Conservation (phyloP, 2,888 invertebrate species). For the Drosophila bunnanda region DNA sequence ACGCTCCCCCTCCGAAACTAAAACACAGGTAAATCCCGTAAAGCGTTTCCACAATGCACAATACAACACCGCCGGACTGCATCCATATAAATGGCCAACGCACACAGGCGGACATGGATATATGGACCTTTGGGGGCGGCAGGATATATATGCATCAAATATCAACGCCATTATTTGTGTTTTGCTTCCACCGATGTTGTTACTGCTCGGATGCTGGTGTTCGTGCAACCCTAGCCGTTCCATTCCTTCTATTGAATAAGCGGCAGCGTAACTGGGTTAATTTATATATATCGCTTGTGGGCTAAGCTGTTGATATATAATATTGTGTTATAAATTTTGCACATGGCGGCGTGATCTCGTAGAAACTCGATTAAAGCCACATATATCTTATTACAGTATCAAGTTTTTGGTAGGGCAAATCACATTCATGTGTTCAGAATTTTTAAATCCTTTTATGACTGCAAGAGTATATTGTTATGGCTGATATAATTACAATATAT, state of each 20-base stretch:
- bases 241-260: slow-evolving; percentile 56
- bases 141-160: slow-evolving; percentile 61
- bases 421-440: neutral
- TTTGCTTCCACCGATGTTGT: slow-evolving; percentile 51
- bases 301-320: slow-evolving; percentile 46
- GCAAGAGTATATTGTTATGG: neutral
- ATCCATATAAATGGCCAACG: slow-evolving; percentile 60
- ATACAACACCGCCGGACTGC: slow-evolving; percentile 45
- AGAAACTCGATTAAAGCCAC: slow-evolving; percentile 1
- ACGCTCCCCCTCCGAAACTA: slow-evolving; percentile 46
- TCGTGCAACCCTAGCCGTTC: slow-evolving; percentile 5
- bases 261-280: slow-evolving; percentile 60
- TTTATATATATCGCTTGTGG: slow-evolving; percentile 47
- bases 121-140: slow-evolving; percentile 23
- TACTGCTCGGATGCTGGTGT: slow-evolving; percentile 42
- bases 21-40: slow-evolving; percentile 72
- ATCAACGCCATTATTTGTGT: slow-evolving; percentile 69
- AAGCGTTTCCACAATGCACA: slow-evolving; percentile 57
- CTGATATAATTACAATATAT: neutral
- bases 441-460: neutral
- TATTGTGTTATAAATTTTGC: slow-evolving; percentile 36
- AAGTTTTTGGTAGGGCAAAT: neutral
- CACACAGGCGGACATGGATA: slow-evolving; percentile 34
- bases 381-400: neutral
- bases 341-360: slow-evolving; percentile 6